Evolutionary conservation across 2,113 vertebrate species (phyloP).

Genomic region (Corvus cornix): DNA sequence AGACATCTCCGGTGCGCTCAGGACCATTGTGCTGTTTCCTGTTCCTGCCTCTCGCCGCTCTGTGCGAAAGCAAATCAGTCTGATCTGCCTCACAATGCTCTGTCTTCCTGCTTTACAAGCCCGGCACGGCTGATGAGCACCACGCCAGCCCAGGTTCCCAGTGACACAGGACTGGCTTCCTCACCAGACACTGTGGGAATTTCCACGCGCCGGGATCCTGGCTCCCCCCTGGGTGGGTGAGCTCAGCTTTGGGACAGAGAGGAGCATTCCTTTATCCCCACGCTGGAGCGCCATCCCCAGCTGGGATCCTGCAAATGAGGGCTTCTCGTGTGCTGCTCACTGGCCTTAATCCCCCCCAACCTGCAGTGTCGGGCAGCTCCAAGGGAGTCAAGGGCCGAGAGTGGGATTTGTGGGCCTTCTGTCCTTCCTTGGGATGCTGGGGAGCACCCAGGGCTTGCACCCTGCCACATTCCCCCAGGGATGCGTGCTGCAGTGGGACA

Average conservation of each 20-base stretch:
- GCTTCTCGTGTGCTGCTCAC: background rate
- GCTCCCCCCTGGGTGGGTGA: background rate
- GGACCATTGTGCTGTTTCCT: constrained; percentile 76
- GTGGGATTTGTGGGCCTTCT: background rate
- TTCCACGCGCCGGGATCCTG: background rate
- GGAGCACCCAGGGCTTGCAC: background rate
- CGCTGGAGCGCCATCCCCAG: background rate
- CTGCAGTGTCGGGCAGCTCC: fast-evolving
- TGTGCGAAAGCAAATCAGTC: constrained; percentile 30
- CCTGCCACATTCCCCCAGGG: background rate
- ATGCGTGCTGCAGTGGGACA: background rate
- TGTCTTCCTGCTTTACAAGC: constrained; percentile 59
- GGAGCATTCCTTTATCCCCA: background rate
- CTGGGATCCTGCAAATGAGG: background rate
- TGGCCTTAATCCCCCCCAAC: background rate
- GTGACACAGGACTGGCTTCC: background rate
- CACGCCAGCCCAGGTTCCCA: background rate
- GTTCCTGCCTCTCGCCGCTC: constrained; percentile 34
- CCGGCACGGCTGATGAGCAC: constrained; percentile 14
- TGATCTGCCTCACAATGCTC: constrained; percentile 57
- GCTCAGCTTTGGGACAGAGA: background rate
- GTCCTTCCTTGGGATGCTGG: background rate
- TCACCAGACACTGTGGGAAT: constrained; percentile 42
- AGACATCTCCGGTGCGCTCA: constrained; percentile 65
- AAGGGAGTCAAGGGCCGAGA: background rate